phyloP scores from a whole-genome alignment of 2,888 invertebrate species.

The Exephanes ischioxanthus region DNA sequence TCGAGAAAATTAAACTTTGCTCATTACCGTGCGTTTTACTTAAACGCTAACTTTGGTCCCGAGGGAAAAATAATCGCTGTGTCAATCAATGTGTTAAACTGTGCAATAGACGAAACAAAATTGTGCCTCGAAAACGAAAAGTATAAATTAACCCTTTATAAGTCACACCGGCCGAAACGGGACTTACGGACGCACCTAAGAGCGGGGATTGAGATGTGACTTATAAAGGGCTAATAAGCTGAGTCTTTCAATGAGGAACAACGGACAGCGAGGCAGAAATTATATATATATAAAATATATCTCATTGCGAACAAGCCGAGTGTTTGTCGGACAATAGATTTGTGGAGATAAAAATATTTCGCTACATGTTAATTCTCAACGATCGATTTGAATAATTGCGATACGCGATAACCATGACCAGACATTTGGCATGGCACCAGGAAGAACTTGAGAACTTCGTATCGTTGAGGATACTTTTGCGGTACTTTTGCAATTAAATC shows the following conservation, averaged over 20 bases:
- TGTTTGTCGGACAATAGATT: background rate
- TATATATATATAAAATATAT: background rate
- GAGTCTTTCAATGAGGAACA: constrained; percentile 21
- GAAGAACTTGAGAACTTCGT: background rate
- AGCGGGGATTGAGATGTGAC: too few species aligned
- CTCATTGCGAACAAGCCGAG: background rate
- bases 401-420: background rate
- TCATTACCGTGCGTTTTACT: background rate
- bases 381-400: background rate
- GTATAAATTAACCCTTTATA: background rate
- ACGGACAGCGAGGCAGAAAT: background rate
- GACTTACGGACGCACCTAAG: too few species aligned
- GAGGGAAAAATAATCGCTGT: background rate
- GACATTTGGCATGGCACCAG: background rate
- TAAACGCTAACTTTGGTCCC: constrained; percentile 34
- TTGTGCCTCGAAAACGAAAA: constrained; percentile 12
- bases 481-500: background rate
- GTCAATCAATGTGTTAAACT: background rate
- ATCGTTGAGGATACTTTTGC: background rate
- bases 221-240: background rate
- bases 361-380: background rate
- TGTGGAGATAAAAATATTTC: background rate
- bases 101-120: background rate
- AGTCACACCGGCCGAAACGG: too few species aligned
- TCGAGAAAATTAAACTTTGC: background rate